Evolutionary conservation across 2,113 vertebrate species (phyloP), one percentile per base, ranked within the genome.

Genomic region (Anthoscopus minutus): DNA sequence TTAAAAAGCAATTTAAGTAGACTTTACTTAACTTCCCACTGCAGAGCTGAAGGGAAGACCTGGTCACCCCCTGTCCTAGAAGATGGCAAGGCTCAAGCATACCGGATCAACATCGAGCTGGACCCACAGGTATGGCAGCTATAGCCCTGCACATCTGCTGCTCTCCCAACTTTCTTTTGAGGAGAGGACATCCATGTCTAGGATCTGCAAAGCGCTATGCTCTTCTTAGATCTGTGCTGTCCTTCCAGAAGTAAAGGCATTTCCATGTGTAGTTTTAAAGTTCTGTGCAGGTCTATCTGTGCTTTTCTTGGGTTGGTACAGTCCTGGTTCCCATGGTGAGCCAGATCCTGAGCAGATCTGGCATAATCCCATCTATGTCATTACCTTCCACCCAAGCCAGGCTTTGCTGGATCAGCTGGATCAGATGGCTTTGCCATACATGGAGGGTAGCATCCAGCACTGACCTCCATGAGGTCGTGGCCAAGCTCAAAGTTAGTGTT

Each of bases 51-150:
- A 97, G 98, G 96, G 66, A 98, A 98, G 97, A 93, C 95, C 95
- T 99, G 98, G 99, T 98, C 98, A 37, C 94, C 98, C 51, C 96
- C 96, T 72, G 40, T 98, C 56, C 97, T 97, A 74, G 99, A 99
- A 58, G 98, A 99, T 50, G 97, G 98, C 93, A 99, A 99, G 94
- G 98, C 98, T 73, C 99, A 98, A 47, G 98, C 98, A 1, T 98
- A 98, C 94, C 96, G 97, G 92, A 98, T 98, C 88, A 97, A 97
- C 84, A 81, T 98, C 23, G 98, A 99, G 83, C 93, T 98, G 1
- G 98, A 99, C 25, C 96, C 96, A 15, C 99, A 99, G 99, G 99
- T 99, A 98, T 18, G 76, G 83, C 37, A 27, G 45, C 54, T 30
- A 67, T 80, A 67, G 60, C 45, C 40, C 44, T 51, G 33, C 35